Evolutionary conservation across 2,113 vertebrate genomes (phyloP), one percentile per base, ranked within the genome.

Genomic region (Lagopus muta): DNA sequence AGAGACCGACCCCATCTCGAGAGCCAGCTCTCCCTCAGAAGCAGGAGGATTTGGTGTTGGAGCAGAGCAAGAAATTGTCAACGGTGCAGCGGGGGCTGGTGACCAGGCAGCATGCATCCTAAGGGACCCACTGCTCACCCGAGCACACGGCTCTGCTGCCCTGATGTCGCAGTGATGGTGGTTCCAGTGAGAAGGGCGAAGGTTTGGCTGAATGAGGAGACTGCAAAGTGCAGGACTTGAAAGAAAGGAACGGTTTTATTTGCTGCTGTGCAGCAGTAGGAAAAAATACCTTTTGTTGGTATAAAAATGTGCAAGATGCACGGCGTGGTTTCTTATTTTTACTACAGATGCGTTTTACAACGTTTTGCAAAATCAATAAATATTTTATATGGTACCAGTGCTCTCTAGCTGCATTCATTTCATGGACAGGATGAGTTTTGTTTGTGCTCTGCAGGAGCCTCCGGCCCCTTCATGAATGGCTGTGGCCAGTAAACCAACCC

Each of bases 51-150:
- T 57, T 90, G 64, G 28, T 48, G 42, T 5, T 38, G 82, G 91
- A 40, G 18, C 96, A 97, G 69, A 86, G 55, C 87, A 86, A 96
- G 89, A 74, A n/a, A 12, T 64, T 7, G 1, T 81, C 4, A 8
- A 64, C 24, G 12, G 7, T n/a, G 77, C 86, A 92, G 65, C 36
- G 98, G 47, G 97, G 62, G 50, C 73, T 93, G 13, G 94, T 98
- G 93, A 97, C 97, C 91, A 90, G 98, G 11, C 97, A 96, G 30
- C 98, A 98, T 3, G 99, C 98, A 7, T 98, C 98, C 17, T 99
- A 93, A 94, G 65, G 66, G 22, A 10, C 12, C 15, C 4, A 4
- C 55, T 32, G 42, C 25, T 73, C 66, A 47, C 6, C 72, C 71
- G 5, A 61, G 42, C 60, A 3, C 90, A 4, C 36, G 92, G 65